A percentile compares a stretch with the other conserved stretches of the same genome.
These are phyloP conservation scores for Halesus radiatus DNA, from an alignment of 1,140 invertebrate genomes.

Conservation along the genomic window DNA sequence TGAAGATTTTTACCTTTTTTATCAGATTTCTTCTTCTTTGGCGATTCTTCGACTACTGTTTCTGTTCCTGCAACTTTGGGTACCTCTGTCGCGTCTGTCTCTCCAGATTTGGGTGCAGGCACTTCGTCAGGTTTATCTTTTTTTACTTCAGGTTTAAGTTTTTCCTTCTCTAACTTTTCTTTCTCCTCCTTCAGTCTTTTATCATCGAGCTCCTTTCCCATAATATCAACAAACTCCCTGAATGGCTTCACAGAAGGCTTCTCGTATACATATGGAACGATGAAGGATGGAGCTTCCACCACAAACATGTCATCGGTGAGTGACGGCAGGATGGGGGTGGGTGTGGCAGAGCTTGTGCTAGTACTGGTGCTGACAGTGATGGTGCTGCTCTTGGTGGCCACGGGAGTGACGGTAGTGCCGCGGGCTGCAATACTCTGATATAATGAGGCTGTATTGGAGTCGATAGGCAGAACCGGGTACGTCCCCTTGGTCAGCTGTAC, in stretches of 20 bases:
- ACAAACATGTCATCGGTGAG: constrained; percentile 92
- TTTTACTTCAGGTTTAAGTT: constrained; percentile 53
- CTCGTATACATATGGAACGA: constrained; percentile 93
- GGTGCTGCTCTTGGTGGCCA: constrained; percentile 31
- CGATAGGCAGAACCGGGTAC: constrained; percentile 53
- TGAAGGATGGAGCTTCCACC: constrained; percentile 91
- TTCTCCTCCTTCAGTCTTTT: constrained; percentile 65
- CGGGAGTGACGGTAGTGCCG: constrained; percentile 66
- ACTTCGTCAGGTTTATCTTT: constrained; percentile 61
- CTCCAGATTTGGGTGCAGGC: background rate
- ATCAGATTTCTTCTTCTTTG: constrained; percentile 64
- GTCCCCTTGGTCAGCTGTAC: constrained; percentile 59
- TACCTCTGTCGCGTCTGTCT: no score
- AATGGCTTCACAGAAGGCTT: constrained; percentile 85
- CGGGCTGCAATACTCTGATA: constrained; percentile 65
- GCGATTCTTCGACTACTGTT: constrained; percentile 59
- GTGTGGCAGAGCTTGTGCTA: constrained; percentile 72
- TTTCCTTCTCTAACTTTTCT: constrained; percentile 62
- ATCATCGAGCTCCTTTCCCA: constrained; percentile 76
- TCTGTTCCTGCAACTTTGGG: background rate
- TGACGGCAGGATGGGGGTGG: constrained; percentile 81
- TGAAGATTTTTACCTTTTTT: constrained; percentile 60
- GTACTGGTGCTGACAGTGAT: no score
- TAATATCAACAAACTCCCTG: constrained; percentile 80
- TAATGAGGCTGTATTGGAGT: constrained; percentile 59